Base-by-base conservation (phyloP, 2,113 vertebrate genomes). In the Neotoma lepida region DNA sequence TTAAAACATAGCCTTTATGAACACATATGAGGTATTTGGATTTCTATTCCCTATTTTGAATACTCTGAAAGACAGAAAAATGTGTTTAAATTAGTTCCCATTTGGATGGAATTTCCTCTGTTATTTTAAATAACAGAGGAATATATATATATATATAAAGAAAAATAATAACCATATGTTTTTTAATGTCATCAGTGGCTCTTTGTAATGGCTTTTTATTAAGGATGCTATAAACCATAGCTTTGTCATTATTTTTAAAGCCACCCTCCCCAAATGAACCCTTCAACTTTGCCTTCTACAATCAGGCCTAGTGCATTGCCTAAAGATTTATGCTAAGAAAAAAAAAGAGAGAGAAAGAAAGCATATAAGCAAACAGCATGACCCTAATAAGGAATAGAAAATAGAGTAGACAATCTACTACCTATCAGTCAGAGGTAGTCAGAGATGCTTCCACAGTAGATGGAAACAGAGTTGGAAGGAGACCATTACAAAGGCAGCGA, bases 121-220 rank as follows among this genome's bases (percentile, higher is more conserved):
- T 41, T 51, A 89, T 13, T 86, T 90, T 86, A 89, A 89, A n/a
- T n/a, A n/a, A n/a, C n/a, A n/a, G n/a, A n/a, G n/a, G n/a, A n/a
- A n/a, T n/a, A n/a, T n/a, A n/a, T n/a, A n/a, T n/a, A n/a, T n/a
- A n/a, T n/a, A n/a, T n/a, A n/a, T n/a, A n/a, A 63, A 80, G 58
- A 95, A 94, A 95, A 95, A 56, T 51, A 92, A 95, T 39, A 84
- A 78, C n/a, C 20, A 9, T 35, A 54, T 82, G 39, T 74, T 86
- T 88, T 68, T 94, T 49, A 68, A n/a, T 80, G 6, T 33, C 30
- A 63, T 74, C 44, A 51, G 6, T 84, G 80, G 8, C 33, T 93
- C 70, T 87, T 82, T 41, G 33, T 39, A 58, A 14, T 12, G 9
- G 8, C 1, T 63, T 64, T 63, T 58, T 30, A 66, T 46, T 76